Percentiles rank a stretch among this genome's conserved stretches.
Conservation (phyloP, 2,797 vertebrate species). For the Psittacula echo region DNA sequence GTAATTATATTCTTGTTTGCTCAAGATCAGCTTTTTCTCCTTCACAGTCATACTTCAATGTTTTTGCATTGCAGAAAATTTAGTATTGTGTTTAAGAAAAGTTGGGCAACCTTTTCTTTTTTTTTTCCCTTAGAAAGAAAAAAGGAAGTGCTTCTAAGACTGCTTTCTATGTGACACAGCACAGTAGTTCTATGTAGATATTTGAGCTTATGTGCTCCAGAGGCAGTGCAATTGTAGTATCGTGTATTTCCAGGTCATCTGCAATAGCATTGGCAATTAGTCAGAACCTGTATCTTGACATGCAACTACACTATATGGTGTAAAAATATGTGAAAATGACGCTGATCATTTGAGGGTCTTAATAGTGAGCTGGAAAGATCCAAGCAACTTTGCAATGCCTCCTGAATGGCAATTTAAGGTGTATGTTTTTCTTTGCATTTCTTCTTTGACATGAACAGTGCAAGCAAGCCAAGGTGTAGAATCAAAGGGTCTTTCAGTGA, state of each 20-base stretch:
- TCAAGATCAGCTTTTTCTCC: background rate
- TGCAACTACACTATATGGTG: background rate
- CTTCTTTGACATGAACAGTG: background rate
- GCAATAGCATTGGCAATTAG: background rate
- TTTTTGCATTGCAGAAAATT: background rate
- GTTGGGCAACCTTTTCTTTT: background rate
- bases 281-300: background rate
- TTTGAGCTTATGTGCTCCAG: background rate
- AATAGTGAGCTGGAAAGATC: background rate
- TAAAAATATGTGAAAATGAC: background rate
- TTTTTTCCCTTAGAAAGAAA: background rate
- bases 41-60: background rate
- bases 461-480: background rate
- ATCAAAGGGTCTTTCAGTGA: background rate
- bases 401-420: background rate
- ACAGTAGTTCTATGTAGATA: background rate
- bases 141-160: background rate
- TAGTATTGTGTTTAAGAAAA: background rate
- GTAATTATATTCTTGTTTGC: background rate
- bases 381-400: background rate
- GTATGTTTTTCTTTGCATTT: background rate
- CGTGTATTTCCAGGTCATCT: background rate
- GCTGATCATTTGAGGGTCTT: background rate
- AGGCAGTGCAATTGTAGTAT: background rate
- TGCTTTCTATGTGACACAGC: background rate